Conservation (phyloP, 2,888 invertebrate genomes). For the Lagria hirta region DNA sequence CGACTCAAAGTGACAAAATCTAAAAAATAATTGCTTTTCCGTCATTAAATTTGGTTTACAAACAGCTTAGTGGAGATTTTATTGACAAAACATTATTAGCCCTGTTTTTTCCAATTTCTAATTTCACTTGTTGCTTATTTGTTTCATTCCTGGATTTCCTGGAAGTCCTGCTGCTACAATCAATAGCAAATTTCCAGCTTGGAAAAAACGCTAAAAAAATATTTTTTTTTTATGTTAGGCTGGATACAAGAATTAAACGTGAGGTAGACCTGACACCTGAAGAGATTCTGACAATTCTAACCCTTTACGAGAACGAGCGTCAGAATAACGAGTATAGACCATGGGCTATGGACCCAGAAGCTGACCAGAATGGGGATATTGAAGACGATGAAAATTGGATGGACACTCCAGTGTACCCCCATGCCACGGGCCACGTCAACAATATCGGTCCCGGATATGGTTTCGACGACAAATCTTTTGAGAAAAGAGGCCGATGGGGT, state of each 20-base stretch:
- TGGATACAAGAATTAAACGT: constrained; percentile 58
- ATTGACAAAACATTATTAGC: too few species aligned
- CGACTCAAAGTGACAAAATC: too few species aligned
- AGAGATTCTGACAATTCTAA: constrained; percentile 62
- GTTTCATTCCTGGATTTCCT: constrained; percentile 14
- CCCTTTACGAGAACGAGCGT: constrained; percentile 63
- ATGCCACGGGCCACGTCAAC: constrained; percentile 50
- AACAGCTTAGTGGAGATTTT: too few species aligned
- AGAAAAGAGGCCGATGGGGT: constrained; percentile 40
- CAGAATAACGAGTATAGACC: constrained; percentile 50
- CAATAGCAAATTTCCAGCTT: constrained; percentile 10
- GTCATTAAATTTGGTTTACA: too few species aligned
- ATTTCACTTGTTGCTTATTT: constrained; percentile 23
- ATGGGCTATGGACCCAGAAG: constrained; percentile 56
- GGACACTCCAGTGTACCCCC: constrained; percentile 61
- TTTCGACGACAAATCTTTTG: constrained; percentile 40
- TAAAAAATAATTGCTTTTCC: too few species aligned
- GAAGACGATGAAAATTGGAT: constrained; percentile 62
- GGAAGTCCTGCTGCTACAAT: constrained; percentile 8
- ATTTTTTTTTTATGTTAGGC: constrained; percentile 34
- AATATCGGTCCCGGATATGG: constrained; percentile 43
- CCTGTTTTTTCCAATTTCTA: too few species aligned
- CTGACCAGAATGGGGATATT: constrained; percentile 56
- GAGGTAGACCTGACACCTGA: constrained; percentile 64
- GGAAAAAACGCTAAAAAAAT: constrained; percentile 1